These are phyloP conservation scores for Tanypteryx hageni DNA, from an alignment of 2,888 invertebrate genomes.

Conservation along the genomic window DNA sequence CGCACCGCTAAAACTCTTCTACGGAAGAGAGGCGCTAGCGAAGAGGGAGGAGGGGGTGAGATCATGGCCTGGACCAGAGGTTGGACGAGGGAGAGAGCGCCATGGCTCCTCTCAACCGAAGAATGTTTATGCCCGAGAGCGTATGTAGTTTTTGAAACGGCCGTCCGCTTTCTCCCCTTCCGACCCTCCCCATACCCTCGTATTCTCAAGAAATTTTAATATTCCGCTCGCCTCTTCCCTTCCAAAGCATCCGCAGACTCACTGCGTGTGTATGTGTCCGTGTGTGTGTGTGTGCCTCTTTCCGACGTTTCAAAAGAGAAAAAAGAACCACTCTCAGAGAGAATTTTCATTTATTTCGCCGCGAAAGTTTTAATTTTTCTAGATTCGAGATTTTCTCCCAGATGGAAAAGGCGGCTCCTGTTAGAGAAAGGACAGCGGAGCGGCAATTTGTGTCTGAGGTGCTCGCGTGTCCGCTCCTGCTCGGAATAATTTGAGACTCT, in stretches of 20 bases:
- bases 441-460: no score
- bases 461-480: no score
- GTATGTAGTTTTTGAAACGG: neutral
- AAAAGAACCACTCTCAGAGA: neutral
- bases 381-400: no score
- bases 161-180: no score
- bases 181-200: no score
- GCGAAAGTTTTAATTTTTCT: no score
- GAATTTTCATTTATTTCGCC: neutral
- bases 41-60: neutral
- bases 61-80: no score
- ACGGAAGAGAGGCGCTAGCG: neutral
- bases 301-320: neutral
- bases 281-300: neutral
- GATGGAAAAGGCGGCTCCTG: no score
- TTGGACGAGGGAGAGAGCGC: neutral
- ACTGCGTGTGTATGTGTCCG: neutral
- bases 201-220: slow-evolving; percentile 30
- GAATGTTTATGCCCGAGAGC: slow-evolving; percentile 28
- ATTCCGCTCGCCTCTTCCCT: slow-evolving; percentile 13
- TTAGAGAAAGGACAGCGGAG: no score
- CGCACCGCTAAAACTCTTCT: no score
- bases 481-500: no score
- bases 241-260: slow-evolving; percentile 3
- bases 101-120: slow-evolving; percentile 7